Percentiles rank a stretch among this genome's conserved stretches.
Conservation (phyloP, 2,888 invertebrate genomes). For the Acanthosepion esculentum region DNA sequence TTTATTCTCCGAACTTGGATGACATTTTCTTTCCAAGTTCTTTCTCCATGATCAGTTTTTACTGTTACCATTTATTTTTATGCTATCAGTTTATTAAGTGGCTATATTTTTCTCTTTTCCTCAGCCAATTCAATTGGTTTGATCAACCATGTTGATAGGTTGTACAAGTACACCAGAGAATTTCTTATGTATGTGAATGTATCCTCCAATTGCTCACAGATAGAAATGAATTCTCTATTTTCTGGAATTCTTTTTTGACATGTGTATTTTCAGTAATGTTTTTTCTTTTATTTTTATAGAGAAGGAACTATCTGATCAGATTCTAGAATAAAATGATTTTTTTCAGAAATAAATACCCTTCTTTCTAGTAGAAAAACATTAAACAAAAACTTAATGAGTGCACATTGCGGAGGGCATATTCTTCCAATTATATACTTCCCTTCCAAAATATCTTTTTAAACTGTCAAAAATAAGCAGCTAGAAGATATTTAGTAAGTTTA, state of each 20-base stretch:
- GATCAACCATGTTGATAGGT: neutral
- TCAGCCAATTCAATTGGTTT: neutral
- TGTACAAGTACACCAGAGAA: neutral
- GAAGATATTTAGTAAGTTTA: neutral
- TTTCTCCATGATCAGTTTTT: neutral
- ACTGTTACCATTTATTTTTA: neutral
- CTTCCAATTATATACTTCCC: neutral
- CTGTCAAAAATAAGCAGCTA: neutral
- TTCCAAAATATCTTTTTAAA: neutral
- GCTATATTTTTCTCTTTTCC: neutral
- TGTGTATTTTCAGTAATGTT: neutral
- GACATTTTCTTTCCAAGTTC: neutral
- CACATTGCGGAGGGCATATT: neutral
- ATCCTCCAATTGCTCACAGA: neutral
- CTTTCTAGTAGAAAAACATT: neutral
- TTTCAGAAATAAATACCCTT: neutral
- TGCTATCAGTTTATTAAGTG: neutral
- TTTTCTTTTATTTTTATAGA: neutral
- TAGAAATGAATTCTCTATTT: neutral
- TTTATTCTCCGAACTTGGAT: neutral
- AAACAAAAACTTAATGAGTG: neutral
- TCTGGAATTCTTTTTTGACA: neutral
- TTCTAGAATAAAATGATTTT: neutral
- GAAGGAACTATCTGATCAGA: neutral
- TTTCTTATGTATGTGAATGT: neutral